Evolutionary conservation across 2,113 vertebrate species (phyloP), one percentile per base, ranked within the genome.

Genomic region (Rhea americana): DNA sequence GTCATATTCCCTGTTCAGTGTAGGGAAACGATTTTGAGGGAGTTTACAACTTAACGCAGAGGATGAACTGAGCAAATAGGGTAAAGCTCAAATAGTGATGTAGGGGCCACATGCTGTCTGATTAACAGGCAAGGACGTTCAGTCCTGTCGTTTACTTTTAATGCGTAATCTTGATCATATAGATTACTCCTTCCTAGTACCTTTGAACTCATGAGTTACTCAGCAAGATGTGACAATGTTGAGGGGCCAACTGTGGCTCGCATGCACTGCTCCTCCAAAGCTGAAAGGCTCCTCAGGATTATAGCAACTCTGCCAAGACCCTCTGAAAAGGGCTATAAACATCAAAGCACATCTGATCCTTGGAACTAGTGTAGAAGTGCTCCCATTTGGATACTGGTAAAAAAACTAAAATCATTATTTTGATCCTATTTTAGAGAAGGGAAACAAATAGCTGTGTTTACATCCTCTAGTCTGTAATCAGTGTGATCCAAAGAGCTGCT

Each of bases 31-130:
- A 53, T 85, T 90, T 81, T 41, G 79, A 68, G 18, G n/a, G 72
- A 85, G 32, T 77, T 93, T 71, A 74, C 68, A 71, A 12, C 19
- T 81, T 71, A 67, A 68, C 59, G 51, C 55, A 80, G 41, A 70
- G 59, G 35, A 50, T 89, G 32, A 58, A 47, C 63, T 32, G 55
- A 85, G 51, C 28, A 90, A 81, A 93, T 3, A 85, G 48, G 63
- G 37, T 59, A 83, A 82, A 93, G 58, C 70, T 83, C 68, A 83
- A 72, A 6, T 2, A 55, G 18, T 28, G 55, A 9, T 53, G 68
- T 28, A 0, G 18, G 32, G 48, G 77, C 43, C 7, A 0, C 43
- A 8, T 1, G 0, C 28, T 82, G 15, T 18, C 51, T n/a, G 65
- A 83, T 51, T 55, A 82, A 63, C 67, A 73, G 43, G 32, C 37